These are phyloP conservation scores for Acrocyrtus sp. DNA, from an alignment of 2,888 invertebrate genomes.

Conservation along the genomic window DNA sequence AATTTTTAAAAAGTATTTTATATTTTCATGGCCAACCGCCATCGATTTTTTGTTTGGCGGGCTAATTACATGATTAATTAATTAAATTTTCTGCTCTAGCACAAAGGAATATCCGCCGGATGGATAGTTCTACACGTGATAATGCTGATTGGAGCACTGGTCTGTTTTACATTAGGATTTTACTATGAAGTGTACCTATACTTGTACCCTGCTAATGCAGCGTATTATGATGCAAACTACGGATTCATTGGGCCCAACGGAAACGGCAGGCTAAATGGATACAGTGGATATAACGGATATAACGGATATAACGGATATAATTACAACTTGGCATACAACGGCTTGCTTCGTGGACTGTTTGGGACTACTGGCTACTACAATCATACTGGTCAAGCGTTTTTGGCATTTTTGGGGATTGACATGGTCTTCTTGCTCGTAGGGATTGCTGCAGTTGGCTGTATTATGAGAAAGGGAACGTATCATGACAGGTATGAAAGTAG, in stretches of 20 bases:
- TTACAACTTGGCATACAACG: conserved; percentile 30
- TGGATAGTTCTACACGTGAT: conserved; percentile 51
- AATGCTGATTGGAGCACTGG: conserved; percentile 47
- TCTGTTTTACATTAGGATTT: conserved; percentile 51
- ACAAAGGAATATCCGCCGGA: conserved; percentile 39
- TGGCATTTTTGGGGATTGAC: conserved; percentile 55
- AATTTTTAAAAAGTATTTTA: not conserved
- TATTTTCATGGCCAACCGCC: too few species aligned
- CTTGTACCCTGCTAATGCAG: conserved; percentile 40
- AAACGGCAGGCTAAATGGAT: conserved; percentile 29
- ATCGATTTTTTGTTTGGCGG: too few species aligned
- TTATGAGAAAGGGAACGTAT: conserved; percentile 28
- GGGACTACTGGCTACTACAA: conserved; percentile 53
- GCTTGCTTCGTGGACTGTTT: conserved; percentile 27
- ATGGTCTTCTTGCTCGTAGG: conserved; percentile 49
- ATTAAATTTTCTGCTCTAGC: conserved; percentile 16
- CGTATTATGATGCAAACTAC: conserved; percentile 43
- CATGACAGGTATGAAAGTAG: conserved; percentile 33
- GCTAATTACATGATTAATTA: too few species aligned
- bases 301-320: conserved; percentile 23
- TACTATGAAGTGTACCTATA: conserved; percentile 57
- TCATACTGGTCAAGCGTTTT: conserved; percentile 55
- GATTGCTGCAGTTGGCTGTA: conserved; percentile 46
- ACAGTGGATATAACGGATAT: conserved; percentile 27
- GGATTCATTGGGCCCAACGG: conserved; percentile 51